Conservation (phyloP, 2,797 vertebrate genomes). For the Emys orbicularis region DNA sequence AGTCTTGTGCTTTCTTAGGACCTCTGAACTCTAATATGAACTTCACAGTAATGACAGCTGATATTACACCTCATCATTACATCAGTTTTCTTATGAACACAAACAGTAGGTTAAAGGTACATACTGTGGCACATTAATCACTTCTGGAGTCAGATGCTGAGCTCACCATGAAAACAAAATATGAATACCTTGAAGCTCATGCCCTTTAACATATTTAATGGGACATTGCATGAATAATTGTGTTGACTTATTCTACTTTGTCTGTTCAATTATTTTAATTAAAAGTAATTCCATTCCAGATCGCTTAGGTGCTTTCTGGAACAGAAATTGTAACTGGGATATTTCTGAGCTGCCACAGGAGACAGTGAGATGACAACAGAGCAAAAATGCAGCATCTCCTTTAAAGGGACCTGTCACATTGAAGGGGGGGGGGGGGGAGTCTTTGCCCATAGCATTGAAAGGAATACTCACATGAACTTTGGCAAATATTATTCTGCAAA, state of each 20-base stretch:
- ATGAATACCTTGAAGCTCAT: conserved; percentile 24
- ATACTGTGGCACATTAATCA: background rate
- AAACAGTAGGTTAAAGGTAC: background rate
- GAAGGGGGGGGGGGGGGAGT: background rate
- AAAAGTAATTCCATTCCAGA: conserved; percentile 27
- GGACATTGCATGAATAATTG: background rate
- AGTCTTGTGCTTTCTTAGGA: background rate
- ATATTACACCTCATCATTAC: background rate
- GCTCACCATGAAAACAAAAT: conserved; percentile 34
- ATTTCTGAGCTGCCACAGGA: conserved; percentile 1
- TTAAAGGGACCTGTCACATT: background rate
- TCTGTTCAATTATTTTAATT: conserved; percentile 43
- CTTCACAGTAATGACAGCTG: background rate
- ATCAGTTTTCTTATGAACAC: background rate
- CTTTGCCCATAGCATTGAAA: conserved; percentile 27
- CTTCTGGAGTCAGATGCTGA: background rate
- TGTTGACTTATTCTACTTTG: conserved; percentile 24
- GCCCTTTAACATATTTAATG: conserved; percentile 18
- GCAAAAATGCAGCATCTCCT: background rate
- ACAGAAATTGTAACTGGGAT: background rate
- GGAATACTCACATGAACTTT: conserved; percentile 66
- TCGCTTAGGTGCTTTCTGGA: background rate
- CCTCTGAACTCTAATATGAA: background rate
- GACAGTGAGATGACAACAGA: background rate
- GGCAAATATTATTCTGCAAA: conserved; percentile 76